These are phyloP conservation scores for Mormyrus hasselquistii DNA, from an alignment of 2,797 vertebrate species.

Conservation along the genomic window DNA sequence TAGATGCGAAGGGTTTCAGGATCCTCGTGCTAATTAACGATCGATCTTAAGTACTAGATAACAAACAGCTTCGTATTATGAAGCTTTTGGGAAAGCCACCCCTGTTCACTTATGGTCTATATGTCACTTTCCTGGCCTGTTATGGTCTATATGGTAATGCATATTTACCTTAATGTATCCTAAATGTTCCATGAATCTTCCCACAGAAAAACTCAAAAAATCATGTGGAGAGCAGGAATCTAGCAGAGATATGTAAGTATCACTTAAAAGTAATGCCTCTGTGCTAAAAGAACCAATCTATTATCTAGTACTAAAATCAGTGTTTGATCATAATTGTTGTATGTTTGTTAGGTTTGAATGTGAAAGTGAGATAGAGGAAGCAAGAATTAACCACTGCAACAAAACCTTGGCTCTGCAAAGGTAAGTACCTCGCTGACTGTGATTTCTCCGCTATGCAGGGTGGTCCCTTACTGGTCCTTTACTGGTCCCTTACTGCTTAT, in stretches of 20 bases:
- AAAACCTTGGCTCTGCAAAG: slow-evolving; percentile 59
- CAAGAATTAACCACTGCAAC: slow-evolving; percentile 54
- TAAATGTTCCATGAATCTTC: neutral
- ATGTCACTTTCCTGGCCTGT: neutral
- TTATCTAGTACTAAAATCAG: neutral
- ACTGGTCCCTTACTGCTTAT: neutral
- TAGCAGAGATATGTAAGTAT: slow-evolving; percentile 19
- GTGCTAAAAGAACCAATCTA: neutral
- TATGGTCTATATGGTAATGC: neutral
- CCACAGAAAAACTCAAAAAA: slow-evolving; percentile 3
- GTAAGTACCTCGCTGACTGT: slow-evolving; percentile 34
- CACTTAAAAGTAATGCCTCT: neutral
- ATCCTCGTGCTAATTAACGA: neutral
- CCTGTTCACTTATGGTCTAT: neutral
- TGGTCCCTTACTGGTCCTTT: neutral
- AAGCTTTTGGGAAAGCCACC: neutral
- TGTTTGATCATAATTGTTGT: neutral
- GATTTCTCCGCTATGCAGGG: neutral
- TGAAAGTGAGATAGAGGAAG: slow-evolving; percentile 52
- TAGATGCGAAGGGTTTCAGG: neutral
- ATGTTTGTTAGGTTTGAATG: slow-evolving; percentile 50
- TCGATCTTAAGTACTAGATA: neutral
- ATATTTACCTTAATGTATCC: neutral
- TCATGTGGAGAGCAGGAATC: neutral
- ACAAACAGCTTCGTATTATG: neutral